Conservation (phyloP, 2,888 invertebrate species). For the Drosophila putrida region DNA sequence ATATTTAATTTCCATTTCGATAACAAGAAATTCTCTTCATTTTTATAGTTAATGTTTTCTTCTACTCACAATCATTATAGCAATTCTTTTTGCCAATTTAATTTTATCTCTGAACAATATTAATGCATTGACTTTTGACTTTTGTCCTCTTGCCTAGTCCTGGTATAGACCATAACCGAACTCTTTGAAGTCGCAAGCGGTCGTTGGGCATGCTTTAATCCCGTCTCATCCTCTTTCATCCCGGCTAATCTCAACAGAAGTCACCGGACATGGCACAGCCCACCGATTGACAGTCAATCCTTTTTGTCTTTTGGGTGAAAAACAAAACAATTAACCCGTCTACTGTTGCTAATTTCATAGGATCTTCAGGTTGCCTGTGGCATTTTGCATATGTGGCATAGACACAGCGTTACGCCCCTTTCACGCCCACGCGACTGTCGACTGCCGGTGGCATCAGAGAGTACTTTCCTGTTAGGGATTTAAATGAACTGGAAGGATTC, state of each 20-base stretch:
- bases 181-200: constrained; percentile 13
- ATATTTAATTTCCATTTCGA: no score
- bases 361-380: constrained; percentile 45
- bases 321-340: constrained; percentile 74
- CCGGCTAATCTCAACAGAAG: constrained; percentile 79
- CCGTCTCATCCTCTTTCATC: constrained; percentile 78
- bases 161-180: constrained; percentile 11
- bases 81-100: neutral
- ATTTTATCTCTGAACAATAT: neutral
- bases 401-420: constrained; percentile 52
- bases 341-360: constrained; percentile 80
- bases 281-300: constrained; percentile 62
- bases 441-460: constrained; percentile 46
- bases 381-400: constrained; percentile 60
- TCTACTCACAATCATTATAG: no score
- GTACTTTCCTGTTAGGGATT: constrained; percentile 21
- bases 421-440: constrained; percentile 62
- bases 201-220: constrained; percentile 54
- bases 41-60: neutral
- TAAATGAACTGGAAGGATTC: constrained; percentile 17
- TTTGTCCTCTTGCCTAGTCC: constrained; percentile 7
- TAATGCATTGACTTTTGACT: constrained; percentile 48
- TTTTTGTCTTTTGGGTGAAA: constrained; percentile 51
- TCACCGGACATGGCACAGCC: constrained; percentile 70
- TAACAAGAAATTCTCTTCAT: no score